These are phyloP conservation scores for Allacma fusca DNA, from an alignment of 2,888 invertebrate genomes.

Conservation along the genomic window DNA sequence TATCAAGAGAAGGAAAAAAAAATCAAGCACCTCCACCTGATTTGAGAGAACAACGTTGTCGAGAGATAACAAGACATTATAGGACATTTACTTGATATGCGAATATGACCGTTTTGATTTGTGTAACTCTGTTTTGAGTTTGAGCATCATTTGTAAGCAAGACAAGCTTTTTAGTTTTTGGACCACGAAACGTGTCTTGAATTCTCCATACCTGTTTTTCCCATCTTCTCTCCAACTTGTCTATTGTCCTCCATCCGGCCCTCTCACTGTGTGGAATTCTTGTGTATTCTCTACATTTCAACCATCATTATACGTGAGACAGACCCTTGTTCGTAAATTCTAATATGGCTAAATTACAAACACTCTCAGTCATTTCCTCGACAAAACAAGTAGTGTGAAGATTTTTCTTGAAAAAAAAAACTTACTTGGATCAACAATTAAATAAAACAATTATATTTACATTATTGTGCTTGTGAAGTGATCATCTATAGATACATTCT, in stretches of 20 bases:
- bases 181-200: constrained; percentile 23
- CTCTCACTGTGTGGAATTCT: constrained; percentile 26
- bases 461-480: no score
- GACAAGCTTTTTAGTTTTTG: constrained; percentile 1
- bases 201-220: constrained; percentile 38
- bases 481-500: no score
- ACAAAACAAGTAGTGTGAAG: no score
- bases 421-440: no score
- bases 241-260: neutral
- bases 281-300: neutral
- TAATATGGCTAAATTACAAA: constrained; percentile 6
- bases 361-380: neutral
- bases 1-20: neutral
- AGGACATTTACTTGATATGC: constrained; percentile 26
- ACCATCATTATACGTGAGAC: neutral
- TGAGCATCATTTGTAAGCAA: constrained; percentile 31
- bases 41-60: neutral
- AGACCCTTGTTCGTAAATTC: neutral
- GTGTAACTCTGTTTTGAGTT: constrained; percentile 17
- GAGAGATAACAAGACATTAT: constrained; percentile 24
- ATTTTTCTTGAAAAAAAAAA: no score
- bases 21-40: neutral
- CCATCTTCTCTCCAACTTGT: neutral
- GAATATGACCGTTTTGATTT: constrained; percentile 28
- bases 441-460: no score